These are phyloP conservation scores for Thomomys bottae DNA, from an alignment of 2,113 vertebrate genomes.

Conservation along the genomic window DNA sequence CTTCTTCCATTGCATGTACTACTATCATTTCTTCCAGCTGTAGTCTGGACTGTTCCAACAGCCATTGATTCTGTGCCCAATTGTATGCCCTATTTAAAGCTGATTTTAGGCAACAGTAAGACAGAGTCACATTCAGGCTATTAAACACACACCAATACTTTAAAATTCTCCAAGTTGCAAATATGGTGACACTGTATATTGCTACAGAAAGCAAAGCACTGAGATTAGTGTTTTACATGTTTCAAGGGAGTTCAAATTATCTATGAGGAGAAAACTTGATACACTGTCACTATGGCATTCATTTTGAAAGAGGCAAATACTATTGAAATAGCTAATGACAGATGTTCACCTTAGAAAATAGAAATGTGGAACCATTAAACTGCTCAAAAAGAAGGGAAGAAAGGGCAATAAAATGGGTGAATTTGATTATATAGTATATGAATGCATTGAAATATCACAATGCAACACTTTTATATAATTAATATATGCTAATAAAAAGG, in stretches of 20 bases:
- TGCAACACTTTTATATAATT: too few species aligned
- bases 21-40: neutral
- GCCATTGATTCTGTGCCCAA: neutral
- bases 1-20: slow-evolving; percentile 25
- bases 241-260: slow-evolving; percentile 20
- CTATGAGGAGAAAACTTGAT: neutral
- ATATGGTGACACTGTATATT: neutral
- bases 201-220: neutral
- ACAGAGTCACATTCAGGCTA: neutral
- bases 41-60: neutral
- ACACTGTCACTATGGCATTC: neutral
- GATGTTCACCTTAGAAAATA: too few species aligned
- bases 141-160: slow-evolving; percentile 1
- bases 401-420: too few species aligned
- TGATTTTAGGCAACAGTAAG: slow-evolving; percentile 27
- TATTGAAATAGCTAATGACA: too few species aligned
- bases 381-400: too few species aligned
- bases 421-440: too few species aligned
- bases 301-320: neutral
- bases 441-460: too few species aligned
- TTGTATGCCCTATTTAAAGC: neutral
- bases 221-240: neutral
- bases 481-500: too few species aligned
- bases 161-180: slow-evolving; percentile 12
- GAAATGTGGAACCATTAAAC: too few species aligned